phyloP scores from a whole-genome alignment of 2,888 invertebrate species.

The Eupithecia subfuscata region DNA sequence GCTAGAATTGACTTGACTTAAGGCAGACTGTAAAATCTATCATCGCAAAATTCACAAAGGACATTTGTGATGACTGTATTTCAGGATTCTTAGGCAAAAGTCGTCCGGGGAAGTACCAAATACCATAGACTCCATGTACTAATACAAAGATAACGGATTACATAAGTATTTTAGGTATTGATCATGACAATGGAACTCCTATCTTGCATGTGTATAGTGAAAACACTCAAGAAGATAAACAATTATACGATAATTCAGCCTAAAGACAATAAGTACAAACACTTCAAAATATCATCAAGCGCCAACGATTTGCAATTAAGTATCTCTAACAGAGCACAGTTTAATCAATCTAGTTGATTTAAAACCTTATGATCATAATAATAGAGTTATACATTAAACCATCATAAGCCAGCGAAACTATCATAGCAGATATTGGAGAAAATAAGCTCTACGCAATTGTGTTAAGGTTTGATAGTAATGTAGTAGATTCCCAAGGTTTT shows the following conservation, averaged over 20 bases:
- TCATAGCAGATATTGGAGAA: neutral
- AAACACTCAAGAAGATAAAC: constrained; percentile 37
- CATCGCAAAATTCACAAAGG: neutral
- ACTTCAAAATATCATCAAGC: constrained; percentile 39
- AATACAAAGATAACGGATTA: neutral
- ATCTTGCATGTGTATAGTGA: constrained; percentile 27
- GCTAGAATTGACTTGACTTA: neutral
- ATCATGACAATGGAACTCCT: constrained; percentile 24
- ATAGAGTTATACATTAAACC: constrained; percentile 33
- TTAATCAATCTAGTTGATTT: constrained; percentile 39
- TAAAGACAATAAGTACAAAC: constrained; percentile 42
- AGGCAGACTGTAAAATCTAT: neutral
- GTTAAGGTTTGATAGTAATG: constrained; percentile 4
- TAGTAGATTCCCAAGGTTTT: constrained; percentile 50
- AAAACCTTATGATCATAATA: constrained; percentile 35
- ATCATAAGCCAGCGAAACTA: constrained; percentile 28
- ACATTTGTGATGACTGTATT: neutral
- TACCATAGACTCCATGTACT: neutral
- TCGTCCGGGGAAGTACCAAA: neutral
- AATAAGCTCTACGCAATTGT: constrained; percentile 17
- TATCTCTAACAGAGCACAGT: constrained; percentile 35
- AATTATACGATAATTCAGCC: constrained; percentile 26
- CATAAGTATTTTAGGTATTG: constrained; percentile 11
- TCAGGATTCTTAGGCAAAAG: neutral
- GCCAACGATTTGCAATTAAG: constrained; percentile 44